A percentile compares a stretch with the other conserved stretches of the same genome.
These are phyloP conservation scores for Drosophila rubida DNA, from an alignment of 2,888 invertebrate genomes.

Conservation along the genomic window DNA sequence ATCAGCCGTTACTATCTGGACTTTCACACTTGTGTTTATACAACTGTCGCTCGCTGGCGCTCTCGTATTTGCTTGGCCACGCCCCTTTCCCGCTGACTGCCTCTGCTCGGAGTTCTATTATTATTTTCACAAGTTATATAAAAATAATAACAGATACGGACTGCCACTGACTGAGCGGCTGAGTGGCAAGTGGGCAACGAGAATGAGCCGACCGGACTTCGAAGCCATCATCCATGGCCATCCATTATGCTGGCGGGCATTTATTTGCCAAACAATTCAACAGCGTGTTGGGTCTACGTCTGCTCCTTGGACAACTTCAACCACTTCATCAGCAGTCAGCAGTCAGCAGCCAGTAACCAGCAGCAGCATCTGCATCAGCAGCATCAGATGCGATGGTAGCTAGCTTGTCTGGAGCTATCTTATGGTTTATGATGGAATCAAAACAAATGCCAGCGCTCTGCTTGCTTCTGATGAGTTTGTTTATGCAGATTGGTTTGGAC, in stretches of 20 bases:
- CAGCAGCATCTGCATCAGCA: slow-evolving; percentile 18
- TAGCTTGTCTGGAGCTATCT: slow-evolving; percentile 65
- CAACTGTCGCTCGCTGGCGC: slow-evolving; percentile 72
- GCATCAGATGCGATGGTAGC: slow-evolving; percentile 37
- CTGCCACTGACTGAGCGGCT: slow-evolving; percentile 5
- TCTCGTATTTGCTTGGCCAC: slow-evolving; percentile 54
- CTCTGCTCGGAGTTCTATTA: slow-evolving; percentile 62
- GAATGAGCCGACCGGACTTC: slow-evolving; percentile 22
- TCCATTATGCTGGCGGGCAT: slow-evolving; percentile 83
- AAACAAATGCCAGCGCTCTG: slow-evolving; percentile 72
- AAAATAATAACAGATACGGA: slow-evolving; percentile 73
- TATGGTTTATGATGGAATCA: slow-evolving; percentile 80
- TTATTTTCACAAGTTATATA: slow-evolving; percentile 81
- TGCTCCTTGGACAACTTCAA: slow-evolving; percentile 71
- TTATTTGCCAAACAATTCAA: slow-evolving; percentile 82
- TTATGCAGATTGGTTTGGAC: slow-evolving; percentile 78
- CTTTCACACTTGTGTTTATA: slow-evolving; percentile 81
- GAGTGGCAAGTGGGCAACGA: not conserved
- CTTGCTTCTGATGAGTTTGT: slow-evolving; percentile 74
- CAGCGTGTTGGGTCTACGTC: slow-evolving; percentile 47
- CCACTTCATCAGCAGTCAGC: slow-evolving; percentile 74
- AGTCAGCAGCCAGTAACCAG: slow-evolving; percentile 15
- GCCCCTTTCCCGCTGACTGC: slow-evolving; percentile 8
- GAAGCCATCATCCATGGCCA: slow-evolving; percentile 59
- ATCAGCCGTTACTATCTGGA: slow-evolving; percentile 72